Evolutionary conservation across 2,888 invertebrate species (phyloP).

Genomic region (Pheosia tremula): DNA sequence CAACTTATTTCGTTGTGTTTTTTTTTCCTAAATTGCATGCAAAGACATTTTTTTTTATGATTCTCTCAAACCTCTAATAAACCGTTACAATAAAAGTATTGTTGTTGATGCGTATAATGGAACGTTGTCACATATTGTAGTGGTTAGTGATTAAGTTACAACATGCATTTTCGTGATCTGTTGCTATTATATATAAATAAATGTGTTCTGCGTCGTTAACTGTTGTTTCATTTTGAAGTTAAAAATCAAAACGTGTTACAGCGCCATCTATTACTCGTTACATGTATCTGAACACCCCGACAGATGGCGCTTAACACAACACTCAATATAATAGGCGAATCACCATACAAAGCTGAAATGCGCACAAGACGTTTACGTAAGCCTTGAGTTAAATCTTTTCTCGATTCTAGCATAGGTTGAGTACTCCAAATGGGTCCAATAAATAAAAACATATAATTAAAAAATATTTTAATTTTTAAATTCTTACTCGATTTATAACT

Average conservation of each 20-base stretch:
- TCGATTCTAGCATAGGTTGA: no score
- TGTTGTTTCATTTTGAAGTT: constrained; percentile 36
- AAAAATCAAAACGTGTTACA: not conserved
- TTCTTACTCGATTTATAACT: constrained; percentile 26
- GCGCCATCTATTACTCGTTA: not conserved
- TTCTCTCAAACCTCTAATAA: not conserved
- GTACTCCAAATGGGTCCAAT: not conserved
- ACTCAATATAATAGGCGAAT: not conserved
- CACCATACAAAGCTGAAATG: not conserved
- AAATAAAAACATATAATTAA: constrained; percentile 4
- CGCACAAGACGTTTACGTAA: not conserved
- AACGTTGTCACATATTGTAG: not conserved
- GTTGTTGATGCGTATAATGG: not conserved
- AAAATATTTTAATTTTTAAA: constrained; percentile 18
- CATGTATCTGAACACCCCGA: not conserved
- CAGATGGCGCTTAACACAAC: not conserved
- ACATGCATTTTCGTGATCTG: constrained; percentile 64
- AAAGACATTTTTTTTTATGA: not conserved
- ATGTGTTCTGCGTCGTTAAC: constrained; percentile 62
- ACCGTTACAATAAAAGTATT: constrained; percentile 2
- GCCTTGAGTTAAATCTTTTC: no score
- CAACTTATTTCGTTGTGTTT: no score
- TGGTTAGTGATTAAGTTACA: constrained; percentile 18
- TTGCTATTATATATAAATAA: constrained; percentile 62
- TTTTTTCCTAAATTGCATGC: not conserved